phyloP scores from a whole-genome alignment of 2,797 vertebrate genomes.

The Chiroxiphia lanceolata region DNA sequence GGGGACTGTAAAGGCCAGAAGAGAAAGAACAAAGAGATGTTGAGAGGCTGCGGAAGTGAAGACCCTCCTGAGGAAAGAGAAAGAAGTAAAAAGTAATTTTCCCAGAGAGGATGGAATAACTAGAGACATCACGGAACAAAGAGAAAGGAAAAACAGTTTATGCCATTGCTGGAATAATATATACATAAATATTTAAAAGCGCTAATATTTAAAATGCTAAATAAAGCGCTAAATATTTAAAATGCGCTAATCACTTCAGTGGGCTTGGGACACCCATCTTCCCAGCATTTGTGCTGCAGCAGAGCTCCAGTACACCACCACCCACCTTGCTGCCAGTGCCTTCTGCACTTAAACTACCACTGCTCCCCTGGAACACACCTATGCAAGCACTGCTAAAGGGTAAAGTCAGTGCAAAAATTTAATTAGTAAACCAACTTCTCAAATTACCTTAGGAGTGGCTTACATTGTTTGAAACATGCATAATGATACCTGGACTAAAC shows the following conservation, averaged over 20 bases:
- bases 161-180: not conserved
- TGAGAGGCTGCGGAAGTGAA: not conserved
- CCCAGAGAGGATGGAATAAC: not conserved
- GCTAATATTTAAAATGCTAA: too few relatives aligned
- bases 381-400: not conserved
- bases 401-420: not conserved
- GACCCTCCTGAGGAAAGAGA: not conserved
- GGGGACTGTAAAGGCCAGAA: not conserved
- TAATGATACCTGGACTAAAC: not conserved
- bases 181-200: not conserved
- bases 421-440: not conserved
- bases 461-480: not conserved
- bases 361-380: not conserved
- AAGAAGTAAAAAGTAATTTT: not conserved
- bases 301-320: not conserved
- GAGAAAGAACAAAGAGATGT: not conserved
- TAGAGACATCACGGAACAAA: not conserved
- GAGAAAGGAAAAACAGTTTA: not conserved
- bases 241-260: not conserved
- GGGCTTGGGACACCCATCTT: not conserved
- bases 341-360: not conserved
- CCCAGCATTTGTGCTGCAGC: not conserved
- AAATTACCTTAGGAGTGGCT: not conserved
- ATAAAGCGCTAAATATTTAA: too few relatives aligned
- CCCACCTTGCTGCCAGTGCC: not conserved